These are phyloP conservation scores for Poecile atricapillus DNA, from an alignment of 2,113 vertebrate species.

Conservation along the genomic window DNA sequence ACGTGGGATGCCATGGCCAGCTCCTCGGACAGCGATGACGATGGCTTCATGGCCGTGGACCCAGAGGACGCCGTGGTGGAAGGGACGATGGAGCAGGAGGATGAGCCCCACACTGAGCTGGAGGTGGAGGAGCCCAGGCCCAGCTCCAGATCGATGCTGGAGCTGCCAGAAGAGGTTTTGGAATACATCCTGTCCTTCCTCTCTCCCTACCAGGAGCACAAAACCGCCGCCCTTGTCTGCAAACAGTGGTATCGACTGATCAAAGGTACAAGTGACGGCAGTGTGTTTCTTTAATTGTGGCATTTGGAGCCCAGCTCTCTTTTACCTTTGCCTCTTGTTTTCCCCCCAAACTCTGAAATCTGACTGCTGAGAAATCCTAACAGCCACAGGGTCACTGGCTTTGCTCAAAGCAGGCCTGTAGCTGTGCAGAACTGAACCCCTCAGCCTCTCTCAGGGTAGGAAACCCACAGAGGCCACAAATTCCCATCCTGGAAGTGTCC, in stretches of 20 bases:
- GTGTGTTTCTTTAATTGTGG: neutral
- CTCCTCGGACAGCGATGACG: slow-evolving; percentile 89
- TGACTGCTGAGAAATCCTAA: neutral
- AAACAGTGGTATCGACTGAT: slow-evolving; percentile 99
- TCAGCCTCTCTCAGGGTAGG: neutral
- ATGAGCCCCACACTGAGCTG: slow-evolving; percentile 62
- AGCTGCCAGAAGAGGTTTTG: slow-evolving; percentile 94
- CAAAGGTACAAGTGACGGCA: slow-evolving; percentile 81
- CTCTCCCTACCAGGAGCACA: slow-evolving; percentile 97
- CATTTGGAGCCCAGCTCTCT: neutral
- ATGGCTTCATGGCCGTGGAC: slow-evolving; percentile 92
- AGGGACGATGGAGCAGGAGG: slow-evolving; percentile 76
- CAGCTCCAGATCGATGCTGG: slow-evolving; percentile 80
- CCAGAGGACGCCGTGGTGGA: slow-evolving; percentile 78
- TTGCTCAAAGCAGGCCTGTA: neutral
- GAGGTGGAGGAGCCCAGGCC: slow-evolving; percentile 62
- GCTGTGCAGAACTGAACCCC: neutral
- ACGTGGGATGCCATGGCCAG: slow-evolving; percentile 88
- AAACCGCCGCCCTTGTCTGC: slow-evolving; percentile 95
- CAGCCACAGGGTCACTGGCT: rapidly evolving
- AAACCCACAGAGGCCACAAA: neutral
- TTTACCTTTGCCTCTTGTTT: neutral
- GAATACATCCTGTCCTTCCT: slow-evolving; percentile 98
- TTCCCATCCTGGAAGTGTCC: neutral
- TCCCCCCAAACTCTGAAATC: neutral